phyloP scores from a whole-genome alignment of 2,888 invertebrate genomes.

The Hemicrepidius hirtus region DNA sequence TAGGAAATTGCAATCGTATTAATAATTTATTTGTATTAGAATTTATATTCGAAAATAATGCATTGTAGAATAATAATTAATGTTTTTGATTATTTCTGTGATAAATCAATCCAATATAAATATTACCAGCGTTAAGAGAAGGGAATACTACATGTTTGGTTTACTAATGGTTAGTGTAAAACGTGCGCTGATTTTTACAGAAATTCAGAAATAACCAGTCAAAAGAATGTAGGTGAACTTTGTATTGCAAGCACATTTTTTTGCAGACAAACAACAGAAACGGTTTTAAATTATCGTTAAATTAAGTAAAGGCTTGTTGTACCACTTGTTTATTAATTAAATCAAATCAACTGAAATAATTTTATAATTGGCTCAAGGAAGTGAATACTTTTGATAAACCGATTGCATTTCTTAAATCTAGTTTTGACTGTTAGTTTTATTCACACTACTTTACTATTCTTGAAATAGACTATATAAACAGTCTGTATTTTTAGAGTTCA shows the following conservation, averaged over 20 bases:
- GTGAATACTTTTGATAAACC: no score
- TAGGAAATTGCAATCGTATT: slow-evolving; percentile 22
- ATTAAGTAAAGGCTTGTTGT: neutral
- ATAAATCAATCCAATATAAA: neutral
- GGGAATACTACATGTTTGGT: slow-evolving; percentile 3
- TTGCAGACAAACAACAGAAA: neutral
- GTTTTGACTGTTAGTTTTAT: neutral
- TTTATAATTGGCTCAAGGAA: no score
- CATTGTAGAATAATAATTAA: neutral
- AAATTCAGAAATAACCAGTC: neutral
- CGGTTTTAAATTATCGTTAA: neutral
- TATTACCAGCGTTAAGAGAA: neutral
- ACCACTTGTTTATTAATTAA: neutral
- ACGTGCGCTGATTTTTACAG: neutral
- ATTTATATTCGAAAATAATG: slow-evolving; percentile 6
- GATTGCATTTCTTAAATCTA: neutral
- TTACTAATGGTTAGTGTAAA: slow-evolving; percentile 4
- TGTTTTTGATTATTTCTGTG: slow-evolving; percentile 2
- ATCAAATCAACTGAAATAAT: no score
- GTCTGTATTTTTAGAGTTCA: slow-evolving; percentile 24
- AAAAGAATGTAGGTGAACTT: neutral
- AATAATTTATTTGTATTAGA: slow-evolving; percentile 13
- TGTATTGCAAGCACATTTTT: neutral
- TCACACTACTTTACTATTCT: neutral
- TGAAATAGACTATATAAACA: slow-evolving; percentile 30